phyloP scores from a whole-genome alignment of 2,113 vertebrate species.

The Ophthalmolycus amberensis region DNA sequence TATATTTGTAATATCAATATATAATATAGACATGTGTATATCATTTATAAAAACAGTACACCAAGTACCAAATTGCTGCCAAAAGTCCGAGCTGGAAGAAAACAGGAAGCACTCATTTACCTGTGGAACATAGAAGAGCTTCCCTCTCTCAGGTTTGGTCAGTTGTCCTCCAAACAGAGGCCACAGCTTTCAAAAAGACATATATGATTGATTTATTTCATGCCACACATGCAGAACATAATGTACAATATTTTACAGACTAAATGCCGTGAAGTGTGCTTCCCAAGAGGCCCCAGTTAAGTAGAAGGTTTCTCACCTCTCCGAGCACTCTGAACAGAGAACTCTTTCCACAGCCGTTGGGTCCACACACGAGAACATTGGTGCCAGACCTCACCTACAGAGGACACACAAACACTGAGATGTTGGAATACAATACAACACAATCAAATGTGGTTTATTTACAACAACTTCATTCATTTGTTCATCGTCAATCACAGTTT shows the following conservation, averaged over 20 bases:
- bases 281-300: not conserved
- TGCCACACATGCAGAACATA: not conserved
- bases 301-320: constrained; percentile 84
- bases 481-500: too few species aligned
- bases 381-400: constrained; percentile 91
- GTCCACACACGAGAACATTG: constrained; percentile 98
- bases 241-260: not conserved
- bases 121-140: constrained; percentile 98
- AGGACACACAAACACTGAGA: not conserved
- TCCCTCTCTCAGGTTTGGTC: constrained; percentile 96
- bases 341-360: constrained; percentile 98
- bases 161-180: constrained; percentile 94
- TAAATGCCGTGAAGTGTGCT: not conserved
- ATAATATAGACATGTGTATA: not conserved
- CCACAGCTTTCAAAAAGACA: constrained; percentile 87
- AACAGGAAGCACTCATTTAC: constrained; percentile 72
- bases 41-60: not conserved
- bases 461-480: not conserved
- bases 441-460: not conserved
- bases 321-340: constrained; percentile 97
- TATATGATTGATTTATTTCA: not conserved
- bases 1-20: too few species aligned
- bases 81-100: not conserved
- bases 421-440: not conserved
- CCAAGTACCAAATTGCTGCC: not conserved